These are phyloP conservation scores for Hipposideros larvatus DNA, from an alignment of 2,797 vertebrate species.

Conservation along the genomic window DNA sequence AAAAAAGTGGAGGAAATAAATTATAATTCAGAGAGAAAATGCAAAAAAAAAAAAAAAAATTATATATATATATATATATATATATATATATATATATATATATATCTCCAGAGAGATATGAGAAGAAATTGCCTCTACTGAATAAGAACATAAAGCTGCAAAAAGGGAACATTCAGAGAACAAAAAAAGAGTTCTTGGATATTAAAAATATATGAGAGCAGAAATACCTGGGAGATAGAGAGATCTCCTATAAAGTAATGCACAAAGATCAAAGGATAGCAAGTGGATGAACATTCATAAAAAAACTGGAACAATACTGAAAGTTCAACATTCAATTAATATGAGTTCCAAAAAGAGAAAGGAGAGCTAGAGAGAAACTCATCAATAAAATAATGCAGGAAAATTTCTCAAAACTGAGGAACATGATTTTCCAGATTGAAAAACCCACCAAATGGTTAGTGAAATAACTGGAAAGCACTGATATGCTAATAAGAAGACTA, in stretches of 20 bases:
- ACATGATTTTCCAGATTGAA: neutral
- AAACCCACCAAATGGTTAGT: neutral
- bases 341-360: neutral
- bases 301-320: neutral
- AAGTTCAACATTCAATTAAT: neutral
- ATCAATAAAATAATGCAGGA: neutral
- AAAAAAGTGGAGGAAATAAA: neutral
- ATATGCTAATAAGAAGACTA: neutral
- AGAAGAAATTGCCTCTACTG: neutral
- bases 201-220: neutral
- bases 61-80: neutral
- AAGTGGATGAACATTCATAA: neutral
- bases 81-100: too few species aligned
- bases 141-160: neutral
- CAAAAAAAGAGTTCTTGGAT: neutral
- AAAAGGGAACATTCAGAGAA: neutral
- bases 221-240: neutral
- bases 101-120: neutral
- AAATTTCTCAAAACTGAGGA: neutral
- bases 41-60: neutral
- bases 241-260: neutral
- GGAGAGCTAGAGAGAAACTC: neutral
- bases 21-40: neutral
- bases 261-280: neutral
- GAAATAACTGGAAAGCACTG: neutral